Base-by-base conservation (phyloP, 2,113 vertebrate species). In the Ceyx cyanopectus region DNA sequence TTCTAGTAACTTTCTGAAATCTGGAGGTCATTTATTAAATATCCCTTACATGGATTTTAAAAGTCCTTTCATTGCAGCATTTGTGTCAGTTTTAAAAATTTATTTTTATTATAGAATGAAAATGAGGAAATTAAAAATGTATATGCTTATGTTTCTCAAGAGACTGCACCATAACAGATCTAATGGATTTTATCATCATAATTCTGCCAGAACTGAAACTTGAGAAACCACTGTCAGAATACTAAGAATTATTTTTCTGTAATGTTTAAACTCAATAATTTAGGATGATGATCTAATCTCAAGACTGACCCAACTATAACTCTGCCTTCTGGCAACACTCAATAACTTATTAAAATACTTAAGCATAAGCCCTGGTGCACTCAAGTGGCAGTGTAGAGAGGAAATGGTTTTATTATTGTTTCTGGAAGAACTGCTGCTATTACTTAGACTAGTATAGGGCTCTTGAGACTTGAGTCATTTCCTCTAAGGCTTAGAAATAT, bases 341-440 rank as follows among this genome's bases (percentile, higher is more conserved):
- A 90, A 67, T 93, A 91, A 94, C 90, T 93, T 94, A 94, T 95
- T 92, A 87, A 92, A 92, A 94, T 87, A 88, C 32, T 88, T 91
- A 95, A 85, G 32, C 27, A 21, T 50, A 84, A 90, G 53, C 85
- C 63, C 70, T 46, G 46, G 32, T 94, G 82, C 67, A 92, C 65
- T 94, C 67, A 77, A 88, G 66, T 73, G 75, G 74, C 78, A 94
- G 75, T 30, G 54, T 17, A 77, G 51, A 77, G 32, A 81, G 76
- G 92, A 93, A 92, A 93, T 74, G 45, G 40, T 62, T 89, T 90
- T 91, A 84, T 92, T 89, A 84, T 85, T 91, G 80, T 89, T 96
- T 95, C 80, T 88, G 58, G 61, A 94, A 86, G 80, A 93, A 80
- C 54, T 85, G 48, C 5, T 7, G 19, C 76, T 90, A 74, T 91